Conservation (phyloP, 2,797 vertebrate species). For the Propithecus perrieri region DNA sequence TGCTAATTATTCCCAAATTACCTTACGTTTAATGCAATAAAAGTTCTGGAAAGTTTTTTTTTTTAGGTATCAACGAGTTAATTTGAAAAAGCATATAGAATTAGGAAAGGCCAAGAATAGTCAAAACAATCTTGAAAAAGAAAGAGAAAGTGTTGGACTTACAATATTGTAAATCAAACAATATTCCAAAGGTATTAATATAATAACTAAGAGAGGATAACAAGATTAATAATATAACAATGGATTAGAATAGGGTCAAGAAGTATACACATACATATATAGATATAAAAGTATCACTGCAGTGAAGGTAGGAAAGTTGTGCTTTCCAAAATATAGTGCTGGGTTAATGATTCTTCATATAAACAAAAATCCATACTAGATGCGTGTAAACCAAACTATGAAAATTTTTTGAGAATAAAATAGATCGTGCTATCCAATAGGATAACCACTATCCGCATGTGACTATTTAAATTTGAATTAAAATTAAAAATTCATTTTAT, state of each 20-base stretch:
- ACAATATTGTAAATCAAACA: background rate
- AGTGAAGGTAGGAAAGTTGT: background rate
- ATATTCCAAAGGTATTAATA: background rate
- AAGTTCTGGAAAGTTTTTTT: background rate
- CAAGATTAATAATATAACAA: background rate
- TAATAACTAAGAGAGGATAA: background rate
- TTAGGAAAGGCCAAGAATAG: background rate
- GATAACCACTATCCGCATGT: background rate
- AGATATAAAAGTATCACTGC: background rate
- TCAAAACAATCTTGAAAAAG: background rate
- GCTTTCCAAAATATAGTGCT: background rate
- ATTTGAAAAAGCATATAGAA: background rate
- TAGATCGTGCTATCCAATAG: background rate
- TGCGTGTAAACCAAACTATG: background rate
- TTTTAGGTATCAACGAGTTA: background rate
- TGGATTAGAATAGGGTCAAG: background rate
- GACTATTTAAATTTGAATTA: background rate
- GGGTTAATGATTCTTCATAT: background rate
- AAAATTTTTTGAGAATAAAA: background rate
- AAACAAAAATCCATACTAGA: background rate
- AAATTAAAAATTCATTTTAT: background rate
- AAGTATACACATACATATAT: background rate
- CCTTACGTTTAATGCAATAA: background rate
- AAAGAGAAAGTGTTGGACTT: background rate
- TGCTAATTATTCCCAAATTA: background rate